Evolutionary conservation across 2,888 invertebrate species (phyloP), one percentile per base, ranked within the genome.

Genomic region (Ophion slaviceki): DNA sequence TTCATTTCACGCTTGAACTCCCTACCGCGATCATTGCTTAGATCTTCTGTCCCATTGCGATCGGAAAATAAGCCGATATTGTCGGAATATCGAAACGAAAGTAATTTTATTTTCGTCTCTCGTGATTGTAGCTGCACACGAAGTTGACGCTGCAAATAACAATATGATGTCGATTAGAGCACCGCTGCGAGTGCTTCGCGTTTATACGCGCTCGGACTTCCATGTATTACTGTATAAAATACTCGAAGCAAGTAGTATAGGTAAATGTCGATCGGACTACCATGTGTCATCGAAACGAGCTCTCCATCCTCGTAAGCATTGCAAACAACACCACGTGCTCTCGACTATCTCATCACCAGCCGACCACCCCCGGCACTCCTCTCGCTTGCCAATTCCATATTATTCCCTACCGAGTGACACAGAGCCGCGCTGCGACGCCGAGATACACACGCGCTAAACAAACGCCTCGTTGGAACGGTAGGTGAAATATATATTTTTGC

Each of bases 241-340:
- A 36, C 53, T 72, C 57, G 24, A 28, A 70, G 57, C 85, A 76
- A 86, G 85, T 86, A 80, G 85, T 86, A 83, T 77, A 83, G 72
- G 77, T 86, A 86, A 86, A 86, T 82, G 85, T 82, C 67, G 85
- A 86, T 82, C 85, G 80, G 85, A 82, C 85, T 77, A 53, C 72
- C 76, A 57, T 80, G 80, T 86, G 76, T 76, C 76, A 76, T 66
- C 45, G 59, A 40, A 72, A 71, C 75, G 80, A 71, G 66, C 75
- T 71, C 45, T 66, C 62, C 62, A 70, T 45, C 62, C 20, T 62
- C 45, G 32, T 36, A 14, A 45, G 24, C 62, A 57, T 36, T 45
- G 64, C 36, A 79, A 47, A 77, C 74, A 72, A 57, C 59, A 75
- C 83, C 72, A 75, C 79, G 79, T 84, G 79, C 79, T 79, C 75